Conservation (phyloP, 2,113 vertebrate genomes). For the Actenoides hombroni region DNA sequence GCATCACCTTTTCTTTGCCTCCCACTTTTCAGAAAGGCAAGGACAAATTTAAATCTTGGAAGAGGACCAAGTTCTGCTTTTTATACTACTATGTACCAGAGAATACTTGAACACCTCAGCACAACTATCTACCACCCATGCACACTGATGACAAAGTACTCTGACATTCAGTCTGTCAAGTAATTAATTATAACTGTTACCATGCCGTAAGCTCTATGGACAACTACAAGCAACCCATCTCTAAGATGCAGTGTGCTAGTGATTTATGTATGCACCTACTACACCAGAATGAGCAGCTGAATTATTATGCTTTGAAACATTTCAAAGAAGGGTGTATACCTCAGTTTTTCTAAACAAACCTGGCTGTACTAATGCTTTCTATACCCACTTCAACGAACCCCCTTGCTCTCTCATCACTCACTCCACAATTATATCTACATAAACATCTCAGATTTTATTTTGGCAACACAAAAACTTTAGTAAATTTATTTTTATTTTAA, state of each 20-base stretch:
- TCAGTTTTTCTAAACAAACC: background rate
- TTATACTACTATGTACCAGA: background rate
- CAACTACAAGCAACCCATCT: constrained; percentile 1
- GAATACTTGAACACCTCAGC: background rate
- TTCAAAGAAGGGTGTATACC: background rate
- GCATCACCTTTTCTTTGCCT: background rate
- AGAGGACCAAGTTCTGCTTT: background rate
- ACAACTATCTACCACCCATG: background rate
- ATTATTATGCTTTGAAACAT: constrained; percentile 28
- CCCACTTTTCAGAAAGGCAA: constrained; percentile 17
- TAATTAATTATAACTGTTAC: constrained; percentile 46
- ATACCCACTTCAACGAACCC: background rate
- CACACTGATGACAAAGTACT: constrained; percentile 24
- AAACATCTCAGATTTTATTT: background rate
- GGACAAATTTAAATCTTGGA: constrained; percentile 24
- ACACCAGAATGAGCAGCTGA: constrained; percentile 12
- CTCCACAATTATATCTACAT: background rate
- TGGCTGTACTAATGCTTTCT: background rate
- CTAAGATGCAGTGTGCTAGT: background rate
- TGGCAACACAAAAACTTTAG: background rate
- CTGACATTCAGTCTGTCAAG: background rate
- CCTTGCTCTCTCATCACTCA: background rate
- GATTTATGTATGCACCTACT: constrained; percentile 14
- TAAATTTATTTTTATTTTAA: background rate
- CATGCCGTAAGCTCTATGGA: background rate